Base-by-base conservation (phyloP, 2,888 invertebrate species). In the Loripinus fragilis region DNA sequence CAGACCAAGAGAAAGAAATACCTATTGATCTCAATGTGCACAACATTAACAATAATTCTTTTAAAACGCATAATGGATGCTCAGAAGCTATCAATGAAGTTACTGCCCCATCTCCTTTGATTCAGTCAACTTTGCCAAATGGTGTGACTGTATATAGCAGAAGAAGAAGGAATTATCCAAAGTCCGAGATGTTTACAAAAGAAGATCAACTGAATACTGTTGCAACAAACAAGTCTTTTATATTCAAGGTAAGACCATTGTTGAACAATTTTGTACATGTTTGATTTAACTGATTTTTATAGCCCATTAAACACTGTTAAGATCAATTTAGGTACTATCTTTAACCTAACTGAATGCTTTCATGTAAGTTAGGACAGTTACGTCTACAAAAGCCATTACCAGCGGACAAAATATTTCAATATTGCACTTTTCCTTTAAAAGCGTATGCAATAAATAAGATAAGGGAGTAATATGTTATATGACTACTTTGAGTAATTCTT, bases 101-200 rank as follows among this genome's bases (percentile, higher is more conserved):
- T 10, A 17, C 60, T 30, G 33, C 60, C 12, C 60, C 60, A 17
- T 28, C 60, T 33, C 5, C 33, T 20, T 33, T 60, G 30, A 33
- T 60, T n/a, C 60, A 60, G 60, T 60, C 60, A 2, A 33, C 1
- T 8, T 71, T 87, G 69, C 50, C 83, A 23, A 87, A 76, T 79
- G 87, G 87, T 17, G 86, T 78, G 8, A 67, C 85, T 20, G 84
- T 87, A 35, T 87, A 77, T 71, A 74, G 68, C 23, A 70, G 87
- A 52, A 74, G 74, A 33, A 70, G 81, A 35, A 70, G 75, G 25
- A 48, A 76, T 41, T 73, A 25, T 60, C 23, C 71, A 64, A 30
- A 64, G 48, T 23, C 35, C 30, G 42, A 69, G n/a, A 52, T 71
- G 28, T 71, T 86, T 28, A 78, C 76, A n/a, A 86, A 87, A 67